phyloP scores from a whole-genome alignment of 2,113 vertebrate species.

The Perccottus glenii region DNA sequence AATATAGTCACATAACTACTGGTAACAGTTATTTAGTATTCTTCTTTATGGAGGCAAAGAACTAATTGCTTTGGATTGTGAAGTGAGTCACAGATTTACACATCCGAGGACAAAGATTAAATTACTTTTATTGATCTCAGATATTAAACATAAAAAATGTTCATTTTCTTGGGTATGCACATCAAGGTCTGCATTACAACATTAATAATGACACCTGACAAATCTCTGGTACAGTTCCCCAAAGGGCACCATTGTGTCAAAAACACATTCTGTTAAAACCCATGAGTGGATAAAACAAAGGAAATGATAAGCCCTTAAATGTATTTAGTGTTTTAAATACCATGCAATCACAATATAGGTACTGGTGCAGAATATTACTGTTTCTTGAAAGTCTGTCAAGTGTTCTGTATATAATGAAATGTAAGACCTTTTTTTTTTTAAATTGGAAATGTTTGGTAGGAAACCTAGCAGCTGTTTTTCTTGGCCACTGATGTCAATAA shows the following conservation, averaged over 20 bases:
- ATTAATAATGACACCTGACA: conserved; percentile 21
- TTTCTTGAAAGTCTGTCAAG: conserved; percentile 23
- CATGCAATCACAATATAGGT: conserved; percentile 64
- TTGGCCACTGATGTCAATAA: conserved; percentile 20
- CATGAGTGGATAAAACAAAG: conserved; percentile 42
- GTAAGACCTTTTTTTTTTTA: conserved; percentile 36
- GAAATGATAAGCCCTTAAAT: conserved; percentile 34
- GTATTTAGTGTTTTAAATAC: conserved; percentile 57
- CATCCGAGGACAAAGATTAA: conserved; percentile 33
- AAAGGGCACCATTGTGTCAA: conserved; percentile 21
- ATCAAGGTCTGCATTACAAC: conserved; percentile 31
- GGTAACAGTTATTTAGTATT: no score
- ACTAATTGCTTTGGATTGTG: no score
- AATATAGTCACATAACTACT: no score
- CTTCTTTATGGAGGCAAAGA: no score
- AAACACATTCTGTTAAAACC: conserved; percentile 31
- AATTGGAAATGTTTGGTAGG: conserved; percentile 51
- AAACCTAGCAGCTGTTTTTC: conserved; percentile 66
- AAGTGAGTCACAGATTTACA: no score
- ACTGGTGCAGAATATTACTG: conserved; percentile 52
- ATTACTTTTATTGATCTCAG: conserved; percentile 73
- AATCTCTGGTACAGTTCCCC: background rate
- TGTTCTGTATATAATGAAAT: conserved; percentile 41
- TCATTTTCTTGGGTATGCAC: conserved; percentile 11
- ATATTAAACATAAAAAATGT: conserved; percentile 48